Conservation (phyloP, 1,140 invertebrate species). For the Zaprionus camerounensis region DNA sequence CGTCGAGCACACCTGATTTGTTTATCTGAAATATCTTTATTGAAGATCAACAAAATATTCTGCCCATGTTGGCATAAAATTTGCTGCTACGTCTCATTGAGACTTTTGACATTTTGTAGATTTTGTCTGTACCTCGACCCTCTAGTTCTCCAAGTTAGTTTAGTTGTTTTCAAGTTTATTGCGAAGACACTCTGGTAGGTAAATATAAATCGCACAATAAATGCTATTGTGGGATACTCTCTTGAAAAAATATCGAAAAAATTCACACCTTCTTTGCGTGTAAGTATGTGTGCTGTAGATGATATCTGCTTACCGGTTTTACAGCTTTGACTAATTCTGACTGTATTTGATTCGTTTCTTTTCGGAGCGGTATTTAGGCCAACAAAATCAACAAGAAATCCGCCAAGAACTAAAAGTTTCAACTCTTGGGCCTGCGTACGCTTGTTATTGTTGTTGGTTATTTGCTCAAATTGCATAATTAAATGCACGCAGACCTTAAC, state of each 20-base stretch:
- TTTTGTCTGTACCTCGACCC: neutral
- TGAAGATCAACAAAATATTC: neutral
- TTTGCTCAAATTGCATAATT: conserved; percentile 82
- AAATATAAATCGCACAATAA: conserved; percentile 12
- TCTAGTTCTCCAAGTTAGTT: neutral
- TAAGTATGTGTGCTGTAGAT: conserved; percentile 13
- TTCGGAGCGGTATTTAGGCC: conserved; percentile 49
- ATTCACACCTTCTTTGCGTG: conserved; percentile 18
- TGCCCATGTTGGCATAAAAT: neutral
- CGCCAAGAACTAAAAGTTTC: conserved; percentile 45
- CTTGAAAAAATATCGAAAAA: neutral
- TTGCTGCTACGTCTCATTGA: neutral
- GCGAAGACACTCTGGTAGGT: neutral
- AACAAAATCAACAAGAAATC: conserved; percentile 50
- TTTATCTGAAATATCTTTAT: neutral
- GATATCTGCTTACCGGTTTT: conserved; percentile 37
- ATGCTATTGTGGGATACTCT: neutral
- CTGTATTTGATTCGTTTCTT: conserved; percentile 36
- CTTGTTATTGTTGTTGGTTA: conserved; percentile 41
- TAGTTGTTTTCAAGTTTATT: neutral
- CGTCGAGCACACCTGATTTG: neutral
- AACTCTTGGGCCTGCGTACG: conserved; percentile 7
- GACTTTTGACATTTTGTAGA: neutral
- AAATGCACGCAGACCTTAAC: conserved; percentile 80
- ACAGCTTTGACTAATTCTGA: conserved; percentile 57